Base-by-base conservation (phyloP, 2,888 invertebrate genomes). In the Sphinx pinastri region DNA sequence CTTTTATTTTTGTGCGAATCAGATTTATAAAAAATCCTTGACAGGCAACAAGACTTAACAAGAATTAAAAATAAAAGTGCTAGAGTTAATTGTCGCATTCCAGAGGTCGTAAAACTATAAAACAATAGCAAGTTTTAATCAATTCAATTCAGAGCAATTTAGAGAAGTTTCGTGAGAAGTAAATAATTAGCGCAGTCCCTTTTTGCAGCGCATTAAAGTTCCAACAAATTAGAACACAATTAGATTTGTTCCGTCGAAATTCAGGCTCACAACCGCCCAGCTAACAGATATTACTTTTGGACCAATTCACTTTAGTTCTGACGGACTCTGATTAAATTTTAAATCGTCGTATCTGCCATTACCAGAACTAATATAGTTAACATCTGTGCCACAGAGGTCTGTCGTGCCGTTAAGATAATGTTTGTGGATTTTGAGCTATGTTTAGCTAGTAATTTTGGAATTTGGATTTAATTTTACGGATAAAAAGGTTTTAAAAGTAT, bases 311-410 rank as follows among this genome's bases (percentile, higher is more conserved):
- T 73, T 77, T 77, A 77, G 76, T 76, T 76, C 68, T 71, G 55
- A 47, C 68, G 68, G 72, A 72, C 74, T 72, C 79, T 85, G 81
- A 87, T 87, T 87, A 85, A 87, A 87, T 85, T 87, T 87, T 80
- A 84, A 87, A 84, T 79, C 76, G 77, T 76, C 79, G 77, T 76
- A 31, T 70, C 68, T 58, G 70, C 75, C 74, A 74, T 78, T 76
- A 74, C 72, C 70, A 72, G 75, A 86, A 84, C 82, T 87, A 85
- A 87, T 86, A 87, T 83, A 79, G 82, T 78, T 84, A 81, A 80
- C 88, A 89, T 86, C 89, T 89, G 89, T 79, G 80, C 77, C 71
- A 69, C 72, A 70, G 71, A 51, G 52, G 38, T 38, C 31, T 47
- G 49, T 12, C 19, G 19, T 55, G 49, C 63, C 63, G 13, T 47